Base-by-base conservation (phyloP, 2,113 vertebrate genomes). In the Cyrtonyx montezumae region DNA sequence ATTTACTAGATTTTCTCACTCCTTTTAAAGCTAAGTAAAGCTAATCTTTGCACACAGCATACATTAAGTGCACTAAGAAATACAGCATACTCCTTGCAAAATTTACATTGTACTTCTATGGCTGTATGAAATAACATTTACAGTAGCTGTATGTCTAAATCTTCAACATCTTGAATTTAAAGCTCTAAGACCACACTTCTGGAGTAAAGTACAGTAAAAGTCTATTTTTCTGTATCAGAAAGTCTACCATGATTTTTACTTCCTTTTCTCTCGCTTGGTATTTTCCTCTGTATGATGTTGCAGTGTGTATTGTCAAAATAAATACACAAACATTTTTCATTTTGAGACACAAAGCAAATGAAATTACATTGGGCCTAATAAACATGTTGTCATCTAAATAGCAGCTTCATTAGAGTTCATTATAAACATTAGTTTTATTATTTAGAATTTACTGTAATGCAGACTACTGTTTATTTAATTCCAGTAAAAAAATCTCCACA, bases 371-470 rank as follows among this genome's bases (percentile, higher is more conserved):
- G 1, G 16, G 8, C 77, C 16, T 91, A 84, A 88, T 91, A 92
- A 94, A 90, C 71, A 79, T 13, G 19, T 73, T 80, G 42, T 53
- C 51, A 71, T 92, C 48, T 58, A 93, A 95, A 88, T 7, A 93
- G 63, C 23, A 86, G 13, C 45, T 79, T 90, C 46, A 82, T 85
- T 84, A 56, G 10, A 88, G 36, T 82, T 92, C 56, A 80, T 83
- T 84, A 68, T 69, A 51, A 92, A 83, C 51, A 80, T 66, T 82
- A 34, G 7, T 87, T 97, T 75, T 89, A 88, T 61, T 90, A 45
- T 74, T 90, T 88, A 76, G 62, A 77, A 77, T 74, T 53, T 87
- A 79, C 49, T 74, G 40, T 81, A 94, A 82, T 74, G 71, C 63
- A 91, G 74, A 88, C n/a, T 58, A 34, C 59, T 82, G 15, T 58